Conservation (phyloP, 64 coral and sea anemone species). For the Montipora capricornis region DNA sequence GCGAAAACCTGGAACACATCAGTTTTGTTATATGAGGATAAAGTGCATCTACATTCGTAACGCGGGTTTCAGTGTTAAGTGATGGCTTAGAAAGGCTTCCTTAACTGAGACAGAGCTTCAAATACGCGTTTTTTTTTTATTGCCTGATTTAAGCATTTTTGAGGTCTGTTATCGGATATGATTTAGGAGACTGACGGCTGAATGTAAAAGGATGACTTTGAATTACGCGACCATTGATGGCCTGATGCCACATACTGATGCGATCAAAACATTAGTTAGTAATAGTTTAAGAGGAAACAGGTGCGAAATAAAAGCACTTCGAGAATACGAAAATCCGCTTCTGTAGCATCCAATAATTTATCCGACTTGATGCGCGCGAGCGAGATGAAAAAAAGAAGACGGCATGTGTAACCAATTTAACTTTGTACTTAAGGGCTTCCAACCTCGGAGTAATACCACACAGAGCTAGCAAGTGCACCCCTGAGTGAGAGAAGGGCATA, state of each 20-base stretch:
- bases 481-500: background rate
- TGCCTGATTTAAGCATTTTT: background rate
- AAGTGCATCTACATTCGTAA: too few species aligned
- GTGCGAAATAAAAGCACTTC: conserved; percentile 15
- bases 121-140: background rate
- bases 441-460: background rate
- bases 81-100: too few species aligned
- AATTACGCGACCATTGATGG: background rate
- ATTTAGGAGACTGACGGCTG: background rate
- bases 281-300: conserved; percentile 26
- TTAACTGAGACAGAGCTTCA: too few species aligned
- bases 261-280: background rate
- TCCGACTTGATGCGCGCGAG: background rate
- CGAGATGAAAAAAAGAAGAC: background rate
- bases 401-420: conserved; percentile 13
- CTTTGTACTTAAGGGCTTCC: conserved; percentile 3
- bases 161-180: background rate
- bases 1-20: background rate
- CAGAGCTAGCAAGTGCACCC: background rate
- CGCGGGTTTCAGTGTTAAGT: too few species aligned
- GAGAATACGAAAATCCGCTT: conserved; percentile 30
- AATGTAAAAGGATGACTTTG: background rate
- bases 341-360: background rate
- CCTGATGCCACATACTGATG: background rate
- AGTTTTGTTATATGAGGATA: background rate